Conservation (phyloP, 2,113 vertebrate genomes). For the Hyperoodon ampullatus region DNA sequence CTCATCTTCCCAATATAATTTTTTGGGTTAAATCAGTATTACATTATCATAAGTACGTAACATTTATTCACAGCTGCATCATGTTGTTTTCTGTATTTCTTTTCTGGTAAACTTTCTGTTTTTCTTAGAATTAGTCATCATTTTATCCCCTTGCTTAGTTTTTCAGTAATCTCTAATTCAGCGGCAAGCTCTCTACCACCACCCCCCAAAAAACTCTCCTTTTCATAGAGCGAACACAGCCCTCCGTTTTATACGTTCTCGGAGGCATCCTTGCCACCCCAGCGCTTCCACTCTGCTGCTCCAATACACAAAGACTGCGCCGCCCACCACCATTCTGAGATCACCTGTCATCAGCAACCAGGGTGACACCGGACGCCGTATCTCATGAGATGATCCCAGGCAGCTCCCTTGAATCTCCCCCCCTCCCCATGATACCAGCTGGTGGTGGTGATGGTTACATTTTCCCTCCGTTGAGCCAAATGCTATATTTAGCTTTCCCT, state of each 20-base stretch:
- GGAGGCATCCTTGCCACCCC: background rate
- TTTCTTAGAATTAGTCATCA: slow-evolving; percentile 15
- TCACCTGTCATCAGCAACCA: background rate
- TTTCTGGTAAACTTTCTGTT: background rate
- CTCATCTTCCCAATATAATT: background rate
- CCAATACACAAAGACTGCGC: background rate
- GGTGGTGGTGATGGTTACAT: background rate
- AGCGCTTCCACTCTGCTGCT: background rate
- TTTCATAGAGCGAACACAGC: background rate
- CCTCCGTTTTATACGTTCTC: background rate
- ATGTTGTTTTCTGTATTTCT: background rate
- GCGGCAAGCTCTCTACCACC: background rate
- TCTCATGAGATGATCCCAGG: background rate
- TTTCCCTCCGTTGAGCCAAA: background rate
- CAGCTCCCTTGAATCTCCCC: background rate
- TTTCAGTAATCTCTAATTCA: slow-evolving; percentile 30
- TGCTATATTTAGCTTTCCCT: background rate
- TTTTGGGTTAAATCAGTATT: background rate
- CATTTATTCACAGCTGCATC: background rate
- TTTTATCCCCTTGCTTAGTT: background rate
- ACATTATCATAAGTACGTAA: background rate
- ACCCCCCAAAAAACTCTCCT: background rate
- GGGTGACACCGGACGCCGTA: background rate
- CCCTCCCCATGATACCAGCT: background rate
- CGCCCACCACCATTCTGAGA: background rate